These are phyloP conservation scores for Smittia aterrima DNA, from an alignment of 2,888 invertebrate genomes.

Conservation along the genomic window DNA sequence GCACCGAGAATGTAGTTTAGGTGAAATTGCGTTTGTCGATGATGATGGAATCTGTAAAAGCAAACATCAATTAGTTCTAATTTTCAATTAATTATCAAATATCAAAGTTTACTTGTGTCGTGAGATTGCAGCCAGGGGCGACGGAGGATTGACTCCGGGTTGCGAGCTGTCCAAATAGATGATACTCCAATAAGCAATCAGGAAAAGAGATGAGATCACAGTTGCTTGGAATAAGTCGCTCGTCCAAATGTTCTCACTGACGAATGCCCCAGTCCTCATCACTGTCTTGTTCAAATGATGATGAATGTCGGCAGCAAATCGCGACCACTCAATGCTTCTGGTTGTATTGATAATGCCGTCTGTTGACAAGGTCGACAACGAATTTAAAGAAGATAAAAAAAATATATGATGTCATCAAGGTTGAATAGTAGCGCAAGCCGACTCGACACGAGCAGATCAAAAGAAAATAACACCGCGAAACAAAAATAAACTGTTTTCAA, in stretches of 20 bases:
- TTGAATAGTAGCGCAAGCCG: neutral
- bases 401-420: slow-evolving; percentile 31
- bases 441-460: neutral
- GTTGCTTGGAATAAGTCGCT: slow-evolving; percentile 27
- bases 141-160: slow-evolving; percentile 61
- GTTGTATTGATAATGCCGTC: slow-evolving; percentile 21
- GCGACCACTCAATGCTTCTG: slow-evolving; percentile 1
- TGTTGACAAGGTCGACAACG: slow-evolving; percentile 18
- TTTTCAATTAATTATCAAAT: neutral
- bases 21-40: slow-evolving; percentile 15
- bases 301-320: slow-evolving; percentile 22
- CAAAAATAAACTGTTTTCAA: neutral
- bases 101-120: slow-evolving; percentile 52
- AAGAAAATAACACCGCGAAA: slow-evolving; percentile 5
- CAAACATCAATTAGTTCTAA: neutral
- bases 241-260: neutral
- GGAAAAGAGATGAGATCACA: slow-evolving; percentile 22
- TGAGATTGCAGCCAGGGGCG: slow-evolving; percentile 58
- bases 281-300: slow-evolving; percentile 7
- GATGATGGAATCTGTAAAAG: neutral
- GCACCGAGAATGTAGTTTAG: slow-evolving; percentile 29
- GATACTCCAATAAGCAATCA: slow-evolving; percentile 53
- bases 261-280: neutral
- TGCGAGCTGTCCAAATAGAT: slow-evolving; percentile 62
- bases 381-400: neutral